A percentile compares a stretch with the other conserved stretches of the same genome.
phyloP scores from a whole-genome alignment of 1,140 invertebrate species.

The Cecropterus lyciades region DNA sequence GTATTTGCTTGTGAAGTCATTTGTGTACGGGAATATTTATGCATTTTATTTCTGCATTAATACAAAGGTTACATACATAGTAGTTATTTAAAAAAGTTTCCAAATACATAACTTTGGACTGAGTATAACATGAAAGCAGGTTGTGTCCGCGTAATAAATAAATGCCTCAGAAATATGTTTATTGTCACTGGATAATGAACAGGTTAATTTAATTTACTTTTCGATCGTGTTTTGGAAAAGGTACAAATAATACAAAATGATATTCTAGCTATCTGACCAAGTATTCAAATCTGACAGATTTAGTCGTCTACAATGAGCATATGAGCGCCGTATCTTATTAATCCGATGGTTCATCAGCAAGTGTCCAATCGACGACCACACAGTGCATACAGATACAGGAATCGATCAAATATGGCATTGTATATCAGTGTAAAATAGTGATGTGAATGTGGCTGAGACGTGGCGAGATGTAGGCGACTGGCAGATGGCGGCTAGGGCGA shows the following conservation, averaged over 20 bases:
- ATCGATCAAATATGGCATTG: background rate
- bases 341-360: background rate
- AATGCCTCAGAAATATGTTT: too few relatives aligned
- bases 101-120: too few relatives aligned
- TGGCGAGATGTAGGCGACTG: constrained; percentile 56
- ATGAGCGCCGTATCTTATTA: background rate
- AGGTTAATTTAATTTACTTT: background rate
- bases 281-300: background rate
- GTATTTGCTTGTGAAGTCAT: too few relatives aligned
- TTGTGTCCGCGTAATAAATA: too few relatives aligned
- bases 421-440: constrained; percentile 47
- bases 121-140: too few relatives aligned
- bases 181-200: constrained; percentile 36
- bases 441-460: constrained; percentile 53
- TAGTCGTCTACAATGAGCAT: background rate
- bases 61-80: too few relatives aligned
- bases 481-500: constrained; percentile 87
- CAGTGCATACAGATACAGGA: background rate
- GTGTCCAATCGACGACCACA: constrained; percentile 22
- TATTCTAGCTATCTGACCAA: background rate
- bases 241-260: background rate
- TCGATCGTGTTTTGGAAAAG: background rate
- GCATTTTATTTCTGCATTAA: too few relatives aligned
- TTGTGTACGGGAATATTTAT: too few relatives aligned
- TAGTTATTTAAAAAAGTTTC: too few relatives aligned